Evolutionary conservation across 2,113 vertebrate species (phyloP), one percentile per base, ranked within the genome.

Genomic region (Gymnorhina tibicen): DNA sequence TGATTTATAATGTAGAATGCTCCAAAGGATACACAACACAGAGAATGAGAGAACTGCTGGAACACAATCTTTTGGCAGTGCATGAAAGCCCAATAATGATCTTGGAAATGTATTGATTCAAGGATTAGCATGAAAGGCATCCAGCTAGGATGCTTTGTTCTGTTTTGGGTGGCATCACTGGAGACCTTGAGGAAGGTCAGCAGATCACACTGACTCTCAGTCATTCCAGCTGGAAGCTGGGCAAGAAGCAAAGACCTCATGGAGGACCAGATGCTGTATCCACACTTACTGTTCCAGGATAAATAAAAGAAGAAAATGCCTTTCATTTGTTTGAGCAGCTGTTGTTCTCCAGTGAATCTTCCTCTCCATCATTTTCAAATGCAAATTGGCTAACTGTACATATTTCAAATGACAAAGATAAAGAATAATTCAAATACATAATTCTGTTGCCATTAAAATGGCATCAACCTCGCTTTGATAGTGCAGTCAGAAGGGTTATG

Each of bases 281-380:
- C 49, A 74, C 53, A 22, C 28, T 83, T 69, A 44, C 12, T 55
- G 79, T 93, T 92, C 83, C 88, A 93, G 76, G 41, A 78, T 89
- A 95, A 96, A 94, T 88, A 93, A 90, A 91, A 88, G 78, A 87
- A 74, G 83, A 88, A 91, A 96, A 72, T 49, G 56, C 19, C 93
- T 91, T 84, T 81, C 39, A 26, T 90, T 86, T 91, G 42, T 92
- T 75, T 91, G 56, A 92, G 88, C 76, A 91, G 95, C 96, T 96
- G 88, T 80, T 91, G 59, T 86, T 84, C 68, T 92, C 32, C 9
- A 23, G 59, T 84, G 64, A 86, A 77, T 84, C 73, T 90, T 95
- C 56, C 15, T 64, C 56, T 88, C 74, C 27, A 63, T 80, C 23
- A 64, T 95, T 88, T 93, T 84, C 74, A 85, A 79, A 76, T 41